Base-by-base conservation (phyloP, 1,140 invertebrate genomes). In the Drosophila subobscura region DNA sequence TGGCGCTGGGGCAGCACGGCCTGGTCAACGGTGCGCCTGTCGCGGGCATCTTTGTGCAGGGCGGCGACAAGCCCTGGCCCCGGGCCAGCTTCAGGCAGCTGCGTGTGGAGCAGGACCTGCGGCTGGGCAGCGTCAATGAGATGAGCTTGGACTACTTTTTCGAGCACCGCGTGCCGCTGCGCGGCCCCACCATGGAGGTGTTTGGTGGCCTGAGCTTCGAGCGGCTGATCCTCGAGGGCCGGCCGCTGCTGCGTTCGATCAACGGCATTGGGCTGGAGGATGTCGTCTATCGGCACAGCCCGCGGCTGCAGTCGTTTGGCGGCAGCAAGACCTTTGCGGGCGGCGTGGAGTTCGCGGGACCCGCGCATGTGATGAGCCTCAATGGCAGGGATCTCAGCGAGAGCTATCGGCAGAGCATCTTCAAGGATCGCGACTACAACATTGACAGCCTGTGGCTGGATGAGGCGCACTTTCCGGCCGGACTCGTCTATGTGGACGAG, bases 381-480 rank as follows among this genome's bases (percentile, higher is more conserved):
- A 91, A 91, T 66, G 85, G 77, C 0, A 45, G 22, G 0, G 79
- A 90, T 41, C 49, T 91, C 3, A 75, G 74, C 55, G 89, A 91
- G 20, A 75, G 72, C 23, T 91, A 81, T 44, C 67, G 77, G 20
- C 60, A 68, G 29, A 89, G 57, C 50, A 85, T 91, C 22, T 85
- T 90, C 27, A 72, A 63, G 4, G 59, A 89, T 59, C 66, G 27
- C 1, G 72, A 85, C 29, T 91, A 91, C 41, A 84, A 73, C 22
- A 91, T 91, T 4, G 90, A 91, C 53, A 88, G 83, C 14, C 65
- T 91, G 25, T 42, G 72, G 0, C 65, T 91, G 3, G 83, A 90
- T 33, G 49, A 33, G 4, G 90, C 72, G 0, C 49, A 37, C 37
- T 91, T 91, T 41, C 22, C 72, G 8, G 64, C 45, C 2, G 86